Evolutionary conservation across 2,113 vertebrate species (phyloP).

Genomic region (Platichthys flesus): DNA sequence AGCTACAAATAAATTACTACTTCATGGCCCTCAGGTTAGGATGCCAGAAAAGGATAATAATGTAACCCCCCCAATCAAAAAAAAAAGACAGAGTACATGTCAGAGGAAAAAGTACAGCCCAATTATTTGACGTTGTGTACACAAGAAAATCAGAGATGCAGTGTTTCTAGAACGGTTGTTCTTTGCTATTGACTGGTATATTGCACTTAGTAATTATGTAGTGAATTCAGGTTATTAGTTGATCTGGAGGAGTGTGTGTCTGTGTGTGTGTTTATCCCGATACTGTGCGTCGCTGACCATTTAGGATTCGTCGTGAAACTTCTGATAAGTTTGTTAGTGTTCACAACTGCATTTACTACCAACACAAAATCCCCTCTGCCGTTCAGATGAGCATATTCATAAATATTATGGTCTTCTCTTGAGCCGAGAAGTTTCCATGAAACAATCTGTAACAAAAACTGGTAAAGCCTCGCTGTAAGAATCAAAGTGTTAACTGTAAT

Average conservation of each 20-base stretch:
- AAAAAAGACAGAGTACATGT: not conserved
- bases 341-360: slow-evolving; percentile 46
- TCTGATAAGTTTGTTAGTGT: not conserved
- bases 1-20: slow-evolving; percentile 50
- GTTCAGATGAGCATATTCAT: slow-evolving; percentile 41
- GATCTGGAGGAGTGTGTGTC: slow-evolving; percentile 27
- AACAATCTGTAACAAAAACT: slow-evolving; percentile 56
- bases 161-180: slow-evolving; percentile 33
- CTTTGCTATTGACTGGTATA: slow-evolving; percentile 62
- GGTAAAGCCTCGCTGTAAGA: slow-evolving; percentile 32
- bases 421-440: slow-evolving; percentile 14
- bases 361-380: slow-evolving; percentile 12
- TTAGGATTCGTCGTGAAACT: not conserved
- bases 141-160: slow-evolving; percentile 4
- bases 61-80: not conserved
- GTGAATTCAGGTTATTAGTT: slow-evolving; percentile 52
- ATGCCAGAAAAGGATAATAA: not conserved
- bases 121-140: not conserved
- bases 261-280: slow-evolving; percentile 9
- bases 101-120: not conserved
- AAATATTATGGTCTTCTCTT: slow-evolving; percentile 53
- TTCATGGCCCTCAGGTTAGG: slow-evolving; percentile 7
- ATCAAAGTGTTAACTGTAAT: slow-evolving; percentile 31
- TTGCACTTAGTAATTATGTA: slow-evolving; percentile 79
- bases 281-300: not conserved